Evolutionary conservation across 2,797 vertebrate species (phyloP), one percentile per base, ranked within the genome.

Genomic region (Fratercula arctica): DNA sequence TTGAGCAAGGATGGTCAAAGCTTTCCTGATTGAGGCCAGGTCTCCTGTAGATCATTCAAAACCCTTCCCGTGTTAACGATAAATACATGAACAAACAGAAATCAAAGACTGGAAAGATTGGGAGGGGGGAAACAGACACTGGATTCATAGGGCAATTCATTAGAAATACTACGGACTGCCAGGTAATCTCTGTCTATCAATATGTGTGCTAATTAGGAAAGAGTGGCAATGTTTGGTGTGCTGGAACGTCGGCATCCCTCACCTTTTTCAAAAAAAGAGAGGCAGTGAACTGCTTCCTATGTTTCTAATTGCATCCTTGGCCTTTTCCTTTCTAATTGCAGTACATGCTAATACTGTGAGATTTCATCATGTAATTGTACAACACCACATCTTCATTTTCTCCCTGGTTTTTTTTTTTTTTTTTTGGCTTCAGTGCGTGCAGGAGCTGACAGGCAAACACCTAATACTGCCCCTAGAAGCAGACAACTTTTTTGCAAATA

Each of bases 271-370:
- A 53, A 90, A 81, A 28, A 29, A 46, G 33, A 46, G 26, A 90
- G 20, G 19, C 63, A 88, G n/a, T 35, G 29, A 96, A 93, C 78
- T 56, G 90, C 56, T 91, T 76, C 83, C 74, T 74, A 18, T 25
- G 45, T 78, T 89, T 90, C 85, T 93, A 89, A 90, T 67, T 57
- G 60, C 48, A 90, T 76, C 67, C 67, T 59, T 67, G 31, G 74
- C 84, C 74, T 91, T 84, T 81, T 81, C 53, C 73, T 88, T 94
- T 91, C 63, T 90, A 93, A 86, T 70, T 88, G 74, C 60, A 82
- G 41, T 24, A 73, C 8, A 8, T 1, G 3, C 9, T n/a, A 95
- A 67, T 64, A 57, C n/a, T 16, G 9, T 11, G 43, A 93, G 78
- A 88, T 77, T 90, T 79, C 80, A 94, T 46, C 67, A 43, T 25